Evolutionary conservation across 2,797 vertebrate species (phyloP).

Genomic region (Gymnoscopelus microlampas): DNA sequence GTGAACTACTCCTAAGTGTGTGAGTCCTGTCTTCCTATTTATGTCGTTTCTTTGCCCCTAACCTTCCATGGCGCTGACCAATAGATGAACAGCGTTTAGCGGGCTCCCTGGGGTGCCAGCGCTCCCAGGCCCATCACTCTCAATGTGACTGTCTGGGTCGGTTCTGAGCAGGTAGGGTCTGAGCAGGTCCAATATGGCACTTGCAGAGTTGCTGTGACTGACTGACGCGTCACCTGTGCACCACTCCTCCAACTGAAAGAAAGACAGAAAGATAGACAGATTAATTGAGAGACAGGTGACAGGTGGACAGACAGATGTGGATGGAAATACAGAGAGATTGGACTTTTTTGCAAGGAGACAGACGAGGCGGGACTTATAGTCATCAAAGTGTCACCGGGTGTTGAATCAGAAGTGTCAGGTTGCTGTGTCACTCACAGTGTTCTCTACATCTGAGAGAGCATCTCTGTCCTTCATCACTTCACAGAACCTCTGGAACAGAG

Average conservation of each 20-base stretch:
- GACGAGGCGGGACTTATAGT: no score
- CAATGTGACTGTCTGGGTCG: not conserved
- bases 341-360: no score
- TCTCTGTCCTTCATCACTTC: conserved; percentile 72
- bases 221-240: conserved; percentile 57
- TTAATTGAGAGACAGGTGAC: no score
- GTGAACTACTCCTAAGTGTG: no score
- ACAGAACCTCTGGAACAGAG: conserved; percentile 70
- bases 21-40: no score
- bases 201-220: conserved; percentile 1
- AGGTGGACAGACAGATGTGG: no score
- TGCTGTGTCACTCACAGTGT: conserved; percentile 76
- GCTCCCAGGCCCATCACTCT: conserved; percentile 22
- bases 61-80: conserved; percentile 91
- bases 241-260: conserved; percentile 79
- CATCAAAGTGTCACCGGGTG: no score
- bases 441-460: conserved; percentile 75
- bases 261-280: not conserved
- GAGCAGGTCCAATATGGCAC: conserved; percentile 5
- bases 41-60: conserved; percentile 26
- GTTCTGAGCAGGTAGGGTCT: no score
- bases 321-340: no score
- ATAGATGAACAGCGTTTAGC: conserved; percentile 80
- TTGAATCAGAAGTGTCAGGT: no score
- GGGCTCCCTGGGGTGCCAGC: no score